Percentiles rank a stretch among this genome's conserved stretches.
Conservation (phyloP, 2,797 vertebrate species). For the Sebastes goodei region DNA sequence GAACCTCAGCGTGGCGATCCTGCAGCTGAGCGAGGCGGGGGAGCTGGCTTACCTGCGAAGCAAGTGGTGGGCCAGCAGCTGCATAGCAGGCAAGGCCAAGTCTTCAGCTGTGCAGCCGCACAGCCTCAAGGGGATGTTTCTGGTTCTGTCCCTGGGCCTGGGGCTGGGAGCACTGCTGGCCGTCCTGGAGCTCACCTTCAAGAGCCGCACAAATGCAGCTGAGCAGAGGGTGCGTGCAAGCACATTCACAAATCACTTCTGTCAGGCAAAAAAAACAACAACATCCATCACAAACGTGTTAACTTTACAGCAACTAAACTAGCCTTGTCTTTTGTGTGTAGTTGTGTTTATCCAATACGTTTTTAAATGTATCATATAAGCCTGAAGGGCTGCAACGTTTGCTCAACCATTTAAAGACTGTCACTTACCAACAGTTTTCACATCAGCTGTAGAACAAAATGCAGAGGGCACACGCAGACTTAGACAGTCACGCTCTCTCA, state of each 20-base stretch:
- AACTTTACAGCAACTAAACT: not conserved
- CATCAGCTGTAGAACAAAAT: not conserved
- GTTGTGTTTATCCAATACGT: not conserved
- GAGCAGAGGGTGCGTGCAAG: constrained; percentile 79
- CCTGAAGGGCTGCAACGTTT: not conserved
- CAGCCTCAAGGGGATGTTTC: constrained; percentile 87
- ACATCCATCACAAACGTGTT: not conserved
- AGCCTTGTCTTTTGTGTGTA: not conserved
- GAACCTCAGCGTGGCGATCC: constrained; percentile 86
- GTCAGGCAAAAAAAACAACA: not conserved
- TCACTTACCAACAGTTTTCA: not conserved
- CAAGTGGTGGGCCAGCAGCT: constrained; percentile 93
- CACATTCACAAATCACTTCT: not conserved
- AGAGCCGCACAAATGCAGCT: constrained; percentile 81
- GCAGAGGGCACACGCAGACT: not conserved
- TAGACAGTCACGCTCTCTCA: not conserved
- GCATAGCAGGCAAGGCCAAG: constrained; percentile 67
- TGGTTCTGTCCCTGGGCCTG: constrained; percentile 86
- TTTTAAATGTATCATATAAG: not conserved
- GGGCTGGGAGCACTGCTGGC: constrained; percentile 82
- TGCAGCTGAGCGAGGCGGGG: constrained; percentile 87
- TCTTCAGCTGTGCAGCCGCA: constrained; percentile 80
- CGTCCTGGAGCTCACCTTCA: constrained; percentile 85
- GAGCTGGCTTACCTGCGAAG: constrained; percentile 85
- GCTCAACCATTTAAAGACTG: not conserved